These are phyloP conservation scores for Agelas oroides DNA, from an alignment of 37 sponge, comb jelly and placozoan species.

Conservation along the genomic window DNA sequence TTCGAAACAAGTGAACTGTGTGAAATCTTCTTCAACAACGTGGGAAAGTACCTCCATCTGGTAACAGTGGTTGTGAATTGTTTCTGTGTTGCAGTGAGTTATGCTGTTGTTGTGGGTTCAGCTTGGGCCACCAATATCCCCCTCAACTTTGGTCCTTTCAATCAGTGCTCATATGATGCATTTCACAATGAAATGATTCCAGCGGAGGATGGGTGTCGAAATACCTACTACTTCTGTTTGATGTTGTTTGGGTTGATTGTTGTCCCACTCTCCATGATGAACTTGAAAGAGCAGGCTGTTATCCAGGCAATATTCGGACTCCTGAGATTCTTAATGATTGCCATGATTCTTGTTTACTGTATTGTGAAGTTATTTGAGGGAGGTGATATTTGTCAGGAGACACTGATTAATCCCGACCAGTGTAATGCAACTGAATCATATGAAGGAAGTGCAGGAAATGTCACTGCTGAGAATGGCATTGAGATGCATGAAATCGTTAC, in stretches of 20 bases:
- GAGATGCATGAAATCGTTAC: conserved; percentile 18
- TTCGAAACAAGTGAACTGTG: too few relatives aligned
- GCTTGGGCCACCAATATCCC: conserved; percentile 92
- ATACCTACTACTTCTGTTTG: conserved; percentile 77
- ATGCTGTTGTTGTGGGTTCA: conserved; percentile 83
- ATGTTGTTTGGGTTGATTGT: conserved; percentile 76
- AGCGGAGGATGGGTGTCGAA: conserved; percentile 46
- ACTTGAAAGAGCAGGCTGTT: conserved; percentile 86
- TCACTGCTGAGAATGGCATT: too few relatives aligned
- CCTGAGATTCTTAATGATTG: conserved; percentile 71
- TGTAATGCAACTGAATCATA: too few relatives aligned
- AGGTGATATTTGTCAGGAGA: background rate
- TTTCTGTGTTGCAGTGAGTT: too few relatives aligned
- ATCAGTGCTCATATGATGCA: conserved; percentile 63
- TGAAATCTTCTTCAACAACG: too few relatives aligned
- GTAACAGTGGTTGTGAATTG: too few relatives aligned
- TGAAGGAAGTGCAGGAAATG: too few relatives aligned
- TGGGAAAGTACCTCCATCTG: too few relatives aligned
- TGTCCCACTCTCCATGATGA: conserved; percentile 65
- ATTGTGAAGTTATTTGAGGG: conserved; percentile 39
- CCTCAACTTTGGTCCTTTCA: conserved; percentile 49
- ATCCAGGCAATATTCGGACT: conserved; percentile 80
- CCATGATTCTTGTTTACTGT: conserved; percentile 70
- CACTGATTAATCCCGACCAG: too few relatives aligned
- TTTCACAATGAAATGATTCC: conserved; percentile 60